These are phyloP conservation scores for Nothobranchius kuhntae DNA, from an alignment of 2,113 vertebrate species.

Conservation along the genomic window DNA sequence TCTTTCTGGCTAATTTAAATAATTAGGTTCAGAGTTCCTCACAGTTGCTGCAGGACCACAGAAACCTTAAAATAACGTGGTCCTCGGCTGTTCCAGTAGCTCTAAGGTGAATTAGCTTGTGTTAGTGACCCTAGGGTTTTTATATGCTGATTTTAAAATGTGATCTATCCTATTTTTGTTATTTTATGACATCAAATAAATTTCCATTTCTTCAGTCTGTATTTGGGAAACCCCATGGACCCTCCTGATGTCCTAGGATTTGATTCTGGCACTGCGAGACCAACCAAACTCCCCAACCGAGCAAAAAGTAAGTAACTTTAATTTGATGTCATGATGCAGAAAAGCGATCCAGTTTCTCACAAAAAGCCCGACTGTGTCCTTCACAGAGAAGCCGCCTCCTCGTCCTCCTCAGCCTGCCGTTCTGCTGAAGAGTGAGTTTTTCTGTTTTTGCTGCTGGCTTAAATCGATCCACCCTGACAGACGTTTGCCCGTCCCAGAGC, in stretches of 20 bases:
- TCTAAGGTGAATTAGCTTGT: background rate
- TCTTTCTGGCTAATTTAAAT: background rate
- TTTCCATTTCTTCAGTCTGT: conserved; percentile 79
- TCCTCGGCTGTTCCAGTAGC: background rate
- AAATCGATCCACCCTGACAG: background rate
- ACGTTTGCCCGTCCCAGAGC: conserved; percentile 72
- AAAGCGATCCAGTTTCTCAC: background rate
- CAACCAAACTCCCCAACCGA: conserved; percentile 90
- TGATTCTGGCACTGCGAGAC: conserved; percentile 80
- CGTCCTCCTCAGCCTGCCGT: conserved; percentile 92
- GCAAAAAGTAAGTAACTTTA: conserved; percentile 85
- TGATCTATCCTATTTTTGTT: background rate
- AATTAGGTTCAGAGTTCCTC: fast-evolving
- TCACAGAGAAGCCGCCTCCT: conserved; percentile 90
- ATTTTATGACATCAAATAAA: background rate
- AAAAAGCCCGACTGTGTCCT: background rate
- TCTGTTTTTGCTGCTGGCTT: background rate
- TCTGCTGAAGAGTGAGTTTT: conserved; percentile 91
- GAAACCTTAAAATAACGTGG: background rate
- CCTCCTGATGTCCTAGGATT: conserved; percentile 93
- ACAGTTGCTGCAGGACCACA: background rate
- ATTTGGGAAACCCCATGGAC: conserved; percentile 98
- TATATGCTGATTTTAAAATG: no score
- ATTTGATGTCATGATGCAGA: background rate
- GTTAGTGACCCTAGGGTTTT: no score